These are phyloP conservation scores for Brachyptera risi DNA, from an alignment of 2,888 invertebrate genomes.

Conservation along the genomic window DNA sequence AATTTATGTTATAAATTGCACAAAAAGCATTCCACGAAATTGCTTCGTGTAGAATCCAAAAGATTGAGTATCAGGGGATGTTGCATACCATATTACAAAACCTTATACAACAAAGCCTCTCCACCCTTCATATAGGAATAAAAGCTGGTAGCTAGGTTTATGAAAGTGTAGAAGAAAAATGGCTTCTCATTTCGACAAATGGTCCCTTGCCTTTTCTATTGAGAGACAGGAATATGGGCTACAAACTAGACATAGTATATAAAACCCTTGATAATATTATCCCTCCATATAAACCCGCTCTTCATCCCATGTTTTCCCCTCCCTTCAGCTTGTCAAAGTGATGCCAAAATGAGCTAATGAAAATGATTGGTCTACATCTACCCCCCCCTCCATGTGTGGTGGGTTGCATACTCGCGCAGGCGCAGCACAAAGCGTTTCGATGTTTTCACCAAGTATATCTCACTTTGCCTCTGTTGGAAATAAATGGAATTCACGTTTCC, in stretches of 20 bases:
- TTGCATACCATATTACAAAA: constrained; percentile 10
- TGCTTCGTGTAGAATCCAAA: constrained; percentile 4
- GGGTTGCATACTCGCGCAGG: constrained; percentile 19
- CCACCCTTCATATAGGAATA: constrained; percentile 12
- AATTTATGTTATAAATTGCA: not conserved
- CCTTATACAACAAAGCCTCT: constrained; percentile 7
- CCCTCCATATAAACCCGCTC: constrained; percentile 17
- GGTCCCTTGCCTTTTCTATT: constrained; percentile 7
- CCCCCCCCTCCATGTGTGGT: constrained; percentile 21
- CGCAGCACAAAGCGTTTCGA: constrained; percentile 14
- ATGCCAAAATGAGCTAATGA: constrained; percentile 27
- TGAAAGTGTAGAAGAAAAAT: constrained; percentile 33
- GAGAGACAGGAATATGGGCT: constrained; percentile 3
- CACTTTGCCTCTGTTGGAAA: too few relatives aligned
- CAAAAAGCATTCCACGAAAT: constrained; percentile 10
- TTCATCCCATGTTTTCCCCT: constrained; percentile 5
- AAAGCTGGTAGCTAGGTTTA: constrained; percentile 26
- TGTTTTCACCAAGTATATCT: too few relatives aligned
- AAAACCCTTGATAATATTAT: constrained; percentile 14
- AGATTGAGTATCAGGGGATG: constrained; percentile 17
- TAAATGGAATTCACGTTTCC: too few relatives aligned
- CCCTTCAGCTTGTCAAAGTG: constrained; percentile 22
- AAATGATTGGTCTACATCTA: constrained; percentile 27
- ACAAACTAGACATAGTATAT: not conserved
- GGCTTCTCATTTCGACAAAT: constrained; percentile 28